Conservation (phyloP, 2,888 invertebrate species). For the Agrochola macilenta region DNA sequence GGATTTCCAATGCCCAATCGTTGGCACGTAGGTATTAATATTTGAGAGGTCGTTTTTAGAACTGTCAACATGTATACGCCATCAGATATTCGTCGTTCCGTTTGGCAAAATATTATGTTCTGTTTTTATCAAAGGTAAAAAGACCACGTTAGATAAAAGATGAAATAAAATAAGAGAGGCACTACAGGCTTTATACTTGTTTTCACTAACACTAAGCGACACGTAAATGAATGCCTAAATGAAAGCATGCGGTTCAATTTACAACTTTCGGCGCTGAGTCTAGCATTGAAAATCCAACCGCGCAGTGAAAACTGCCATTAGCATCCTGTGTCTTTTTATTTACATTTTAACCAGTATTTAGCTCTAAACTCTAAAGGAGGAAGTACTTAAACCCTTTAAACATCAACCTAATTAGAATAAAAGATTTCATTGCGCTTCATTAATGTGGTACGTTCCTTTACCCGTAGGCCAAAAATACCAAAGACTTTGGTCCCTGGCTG, state of each 20-base stretch:
- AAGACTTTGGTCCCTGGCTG: background rate
- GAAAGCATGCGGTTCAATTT: background rate
- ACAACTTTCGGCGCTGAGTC: background rate
- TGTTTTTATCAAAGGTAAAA: background rate
- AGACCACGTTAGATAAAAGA: background rate
- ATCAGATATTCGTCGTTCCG: background rate
- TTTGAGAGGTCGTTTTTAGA: background rate
- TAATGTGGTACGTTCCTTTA: constrained; percentile 28
- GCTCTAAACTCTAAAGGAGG: background rate
- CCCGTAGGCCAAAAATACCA: constrained; percentile 25
- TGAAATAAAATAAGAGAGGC: background rate
- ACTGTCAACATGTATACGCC: background rate
- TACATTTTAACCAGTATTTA: background rate
- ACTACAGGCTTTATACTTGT: accelerated
- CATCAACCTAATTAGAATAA: constrained; percentile 40
- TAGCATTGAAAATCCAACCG: background rate
- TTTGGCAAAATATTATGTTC: background rate
- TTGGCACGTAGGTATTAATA: background rate
- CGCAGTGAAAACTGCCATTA: background rate
- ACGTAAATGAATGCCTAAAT: background rate
- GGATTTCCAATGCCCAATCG: background rate
- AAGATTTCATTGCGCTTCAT: constrained; percentile 31
- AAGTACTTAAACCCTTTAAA: constrained; percentile 25
- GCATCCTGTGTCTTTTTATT: background rate
- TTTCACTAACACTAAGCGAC: background rate